Evolutionary conservation across 2,797 vertebrate genomes (phyloP).

Genomic region (Propithecus perrieri): DNA sequence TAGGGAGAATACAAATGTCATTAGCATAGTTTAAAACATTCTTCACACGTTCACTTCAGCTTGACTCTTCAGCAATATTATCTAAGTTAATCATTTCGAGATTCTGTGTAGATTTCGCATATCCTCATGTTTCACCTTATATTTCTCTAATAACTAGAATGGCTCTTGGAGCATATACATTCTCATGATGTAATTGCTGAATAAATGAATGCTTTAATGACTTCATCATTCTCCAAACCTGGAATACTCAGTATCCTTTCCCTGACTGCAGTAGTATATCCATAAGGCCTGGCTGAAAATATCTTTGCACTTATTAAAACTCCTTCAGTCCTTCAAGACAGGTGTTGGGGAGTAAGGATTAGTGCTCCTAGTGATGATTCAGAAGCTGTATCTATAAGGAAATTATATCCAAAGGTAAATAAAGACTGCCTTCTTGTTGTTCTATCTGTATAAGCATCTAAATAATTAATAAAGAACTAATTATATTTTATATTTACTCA

Average conservation of each 20-base stretch:
- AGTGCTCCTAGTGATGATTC: neutral
- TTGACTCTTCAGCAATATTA: neutral
- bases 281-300: neutral
- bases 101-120: neutral
- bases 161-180: neutral
- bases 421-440: neutral
- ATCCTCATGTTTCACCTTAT: neutral
- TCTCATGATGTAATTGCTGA: neutral
- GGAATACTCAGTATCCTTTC: neutral
- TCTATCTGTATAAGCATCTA: neutral
- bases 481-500: neutral
- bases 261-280: neutral
- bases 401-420: neutral
- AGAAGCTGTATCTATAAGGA: neutral
- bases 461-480: neutral
- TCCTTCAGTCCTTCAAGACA: neutral
- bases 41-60: neutral
- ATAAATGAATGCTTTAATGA: neutral
- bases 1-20: neutral
- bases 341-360: neutral
- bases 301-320: neutral
- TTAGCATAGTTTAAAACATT: neutral
- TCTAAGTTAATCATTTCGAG: neutral
- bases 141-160: neutral
- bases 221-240: neutral